Base-by-base conservation (phyloP, 1,140 invertebrate species). In the Zaprionus nigranus region DNA sequence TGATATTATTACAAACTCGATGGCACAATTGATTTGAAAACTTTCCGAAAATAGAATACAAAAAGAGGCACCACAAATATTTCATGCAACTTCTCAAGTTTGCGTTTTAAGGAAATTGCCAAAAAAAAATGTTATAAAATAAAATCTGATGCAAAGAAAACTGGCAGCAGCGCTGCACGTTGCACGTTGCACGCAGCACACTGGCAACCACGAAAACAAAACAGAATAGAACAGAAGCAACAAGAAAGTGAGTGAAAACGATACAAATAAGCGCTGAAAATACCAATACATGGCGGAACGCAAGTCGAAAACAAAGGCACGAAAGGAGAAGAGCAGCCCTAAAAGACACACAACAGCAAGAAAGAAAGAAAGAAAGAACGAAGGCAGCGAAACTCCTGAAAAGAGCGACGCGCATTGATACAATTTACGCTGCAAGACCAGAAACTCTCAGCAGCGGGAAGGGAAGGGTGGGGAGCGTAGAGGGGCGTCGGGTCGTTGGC, bases 221-320 rank as follows among this genome's bases (percentile, higher is more conserved):
- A 56, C 53, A 60, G 58, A 79, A 62, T 38, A 68, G 4, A 26
- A 26, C 66, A 78, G 62, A 64, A 72, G 81, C 71, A 88, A 81
- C 84, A 87, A 87, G 84, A 87, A 88, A 78, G 80, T 88, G 80
- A 73, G 77, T 78, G 78, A 88, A 88, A 87, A 73, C 84, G 84
- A 87, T 87, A 87, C 84, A 88, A 88, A 90, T 88, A 90, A 90
- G 81, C 84, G 78, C 66, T 69, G 85, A 88, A 81, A 88, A 84
- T 90, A 85, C 81, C 84, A 88, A 88, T 88, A 88, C 85, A 88
- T 84, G 71, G 85, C 78, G 54, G 75, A 81, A 81, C 79, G 78
- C 70, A 67, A 79, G 69, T 49, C 61, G 76, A 63, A 79, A 60
- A 68, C 74, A 79, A 79, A 74, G 58, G 75, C 49, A 38, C 28